A percentile compares a stretch with the other conserved stretches of the same genome.
Conservation (phyloP, 2,888 invertebrate species). For the Apeira syringaria region DNA sequence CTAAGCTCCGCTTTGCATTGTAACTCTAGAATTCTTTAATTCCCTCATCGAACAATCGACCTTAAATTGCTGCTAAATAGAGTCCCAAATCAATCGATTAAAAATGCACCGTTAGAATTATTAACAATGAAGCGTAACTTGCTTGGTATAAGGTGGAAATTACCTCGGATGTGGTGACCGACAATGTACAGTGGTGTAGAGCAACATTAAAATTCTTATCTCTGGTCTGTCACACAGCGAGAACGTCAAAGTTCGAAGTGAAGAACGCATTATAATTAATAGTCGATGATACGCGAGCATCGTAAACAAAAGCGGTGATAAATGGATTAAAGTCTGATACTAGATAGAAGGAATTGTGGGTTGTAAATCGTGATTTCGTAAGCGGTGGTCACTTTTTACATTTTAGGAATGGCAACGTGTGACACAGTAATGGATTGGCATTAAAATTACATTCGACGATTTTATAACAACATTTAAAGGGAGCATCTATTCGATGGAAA, state of each 20-base stretch:
- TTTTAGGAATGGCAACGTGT: conserved; percentile 36
- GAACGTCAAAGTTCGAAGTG: conserved; percentile 82
- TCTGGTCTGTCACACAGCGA: conserved; percentile 80
- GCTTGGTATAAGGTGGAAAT: conserved; percentile 42
- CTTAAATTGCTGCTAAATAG: conserved; percentile 35
- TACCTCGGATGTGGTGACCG: conserved; percentile 35
- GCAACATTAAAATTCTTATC: conserved; percentile 83
- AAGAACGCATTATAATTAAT: conserved; percentile 82
- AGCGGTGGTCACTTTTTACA: conserved; percentile 65
- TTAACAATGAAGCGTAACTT: conserved; percentile 31
- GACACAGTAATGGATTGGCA: conserved; percentile 35
- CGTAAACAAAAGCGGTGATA: conserved; percentile 83
- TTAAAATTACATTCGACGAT: no score
- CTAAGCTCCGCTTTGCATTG: conserved; percentile 60
- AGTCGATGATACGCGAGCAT: conserved; percentile 81
- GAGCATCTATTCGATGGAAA: no score
- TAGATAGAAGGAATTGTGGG: conserved; percentile 75
- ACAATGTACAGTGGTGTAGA: conserved; percentile 64
- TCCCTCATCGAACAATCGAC: conserved; percentile 18
- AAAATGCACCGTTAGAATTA: conserved; percentile 4
- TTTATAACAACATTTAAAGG: no score
- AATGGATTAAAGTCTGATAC: conserved; percentile 80
- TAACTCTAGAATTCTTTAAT: conserved; percentile 49
- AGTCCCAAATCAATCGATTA: conserved; percentile 45
- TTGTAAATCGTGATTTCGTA: conserved; percentile 78